phyloP scores from a whole-genome alignment of 2,113 vertebrate genomes.

The Casuarius casuarius region DNA sequence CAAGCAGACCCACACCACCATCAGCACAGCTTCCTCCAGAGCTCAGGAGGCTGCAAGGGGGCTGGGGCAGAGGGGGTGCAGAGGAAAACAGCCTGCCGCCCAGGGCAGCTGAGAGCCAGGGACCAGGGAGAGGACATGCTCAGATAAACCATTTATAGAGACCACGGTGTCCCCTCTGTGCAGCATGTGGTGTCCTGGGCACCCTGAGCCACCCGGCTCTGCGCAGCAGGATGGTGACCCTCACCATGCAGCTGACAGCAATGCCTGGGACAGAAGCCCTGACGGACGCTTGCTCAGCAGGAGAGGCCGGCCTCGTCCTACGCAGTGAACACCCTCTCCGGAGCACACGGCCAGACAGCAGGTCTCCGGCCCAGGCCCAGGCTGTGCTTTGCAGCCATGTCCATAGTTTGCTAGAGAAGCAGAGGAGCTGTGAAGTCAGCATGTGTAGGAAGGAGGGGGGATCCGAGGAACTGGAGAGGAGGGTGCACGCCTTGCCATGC shows the following conservation, averaged over 20 bases:
- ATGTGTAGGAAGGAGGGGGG: not conserved
- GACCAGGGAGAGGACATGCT: not conserved
- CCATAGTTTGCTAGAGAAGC: conserved; percentile 86
- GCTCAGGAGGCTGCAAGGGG: not conserved
- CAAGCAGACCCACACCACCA: not conserved
- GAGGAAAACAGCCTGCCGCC: not conserved
- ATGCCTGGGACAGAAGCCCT: accelerated
- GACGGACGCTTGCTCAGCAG: not conserved
- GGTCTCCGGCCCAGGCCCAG: conserved; percentile 87
- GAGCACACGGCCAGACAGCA: conserved; percentile 88
- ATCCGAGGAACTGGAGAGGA: not conserved
- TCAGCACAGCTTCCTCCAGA: not conserved
- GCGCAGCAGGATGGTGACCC: not conserved
- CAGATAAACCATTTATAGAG: not conserved
- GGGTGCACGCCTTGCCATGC: not conserved
- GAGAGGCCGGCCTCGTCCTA: conserved; percentile 85
- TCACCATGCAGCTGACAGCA: accelerated
- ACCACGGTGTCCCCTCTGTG: not conserved
- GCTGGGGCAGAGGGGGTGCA: not conserved
- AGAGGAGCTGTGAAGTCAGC: not conserved
- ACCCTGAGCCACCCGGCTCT: not conserved
- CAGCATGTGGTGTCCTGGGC: accelerated
- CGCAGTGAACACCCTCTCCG: conserved; percentile 88
- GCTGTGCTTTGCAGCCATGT: conserved; percentile 86
- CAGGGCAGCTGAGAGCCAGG: not conserved